These are phyloP conservation scores for Emydura subglobosa DNA, from an alignment of 2,113 vertebrate species.

Conservation along the genomic window DNA sequence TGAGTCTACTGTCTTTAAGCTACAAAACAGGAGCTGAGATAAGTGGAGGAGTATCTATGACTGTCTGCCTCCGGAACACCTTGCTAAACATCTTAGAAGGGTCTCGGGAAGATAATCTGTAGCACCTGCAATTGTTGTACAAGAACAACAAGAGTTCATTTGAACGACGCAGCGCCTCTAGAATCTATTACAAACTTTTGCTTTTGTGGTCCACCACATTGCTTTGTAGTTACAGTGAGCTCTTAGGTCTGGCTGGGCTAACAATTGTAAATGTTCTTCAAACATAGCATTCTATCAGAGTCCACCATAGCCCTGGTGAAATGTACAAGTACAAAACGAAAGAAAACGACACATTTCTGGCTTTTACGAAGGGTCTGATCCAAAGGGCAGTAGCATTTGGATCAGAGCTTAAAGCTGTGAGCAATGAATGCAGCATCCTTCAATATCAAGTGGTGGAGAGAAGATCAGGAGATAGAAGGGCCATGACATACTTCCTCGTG, in stretches of 20 bases:
- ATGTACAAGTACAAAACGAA: neutral
- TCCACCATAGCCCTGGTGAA: neutral
- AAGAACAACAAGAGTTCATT: neutral
- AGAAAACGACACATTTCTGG: neutral
- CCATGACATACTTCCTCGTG: neutral
- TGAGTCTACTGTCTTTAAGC: neutral
- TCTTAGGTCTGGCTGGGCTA: neutral
- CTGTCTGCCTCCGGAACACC: neutral
- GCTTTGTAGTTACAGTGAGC: neutral
- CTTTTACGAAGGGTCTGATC: neutral
- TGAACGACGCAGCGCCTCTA: neutral
- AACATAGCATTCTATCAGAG: neutral
- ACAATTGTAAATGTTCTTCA: neutral
- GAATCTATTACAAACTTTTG: neutral
- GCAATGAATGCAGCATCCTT: neutral
- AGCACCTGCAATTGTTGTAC: neutral
- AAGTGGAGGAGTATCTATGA: neutral
- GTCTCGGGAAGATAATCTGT: neutral
- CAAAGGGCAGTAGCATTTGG: neutral
- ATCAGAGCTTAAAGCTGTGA: neutral
- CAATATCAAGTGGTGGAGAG: neutral
- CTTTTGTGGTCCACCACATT: neutral
- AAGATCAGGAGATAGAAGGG: neutral
- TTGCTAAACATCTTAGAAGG: neutral
- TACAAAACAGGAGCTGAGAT: neutral